These are phyloP conservation scores for Aphelocoma californica DNA, from an alignment of 2,797 vertebrate genomes.

Conservation along the genomic window DNA sequence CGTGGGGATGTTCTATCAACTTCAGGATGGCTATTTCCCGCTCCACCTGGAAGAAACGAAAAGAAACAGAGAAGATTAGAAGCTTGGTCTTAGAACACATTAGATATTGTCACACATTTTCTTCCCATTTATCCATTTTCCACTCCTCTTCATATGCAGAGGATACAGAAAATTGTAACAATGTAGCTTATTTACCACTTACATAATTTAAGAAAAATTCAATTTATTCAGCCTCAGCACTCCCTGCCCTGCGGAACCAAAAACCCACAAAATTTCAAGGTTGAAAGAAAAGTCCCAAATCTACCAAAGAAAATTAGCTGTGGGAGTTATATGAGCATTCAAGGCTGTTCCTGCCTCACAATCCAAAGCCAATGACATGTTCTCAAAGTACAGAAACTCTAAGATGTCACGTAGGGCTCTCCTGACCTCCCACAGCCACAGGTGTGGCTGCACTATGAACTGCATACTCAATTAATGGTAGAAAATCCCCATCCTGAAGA, in stretches of 20 bases:
- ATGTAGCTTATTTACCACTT: background rate
- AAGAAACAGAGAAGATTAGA: conserved; percentile 46
- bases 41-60: conserved; percentile 86
- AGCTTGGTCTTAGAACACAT: background rate
- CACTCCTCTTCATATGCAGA: background rate
- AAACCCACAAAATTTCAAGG: background rate
- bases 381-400: background rate
- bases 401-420: background rate
- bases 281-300: background rate
- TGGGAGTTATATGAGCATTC: background rate
- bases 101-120: background rate
- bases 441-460: background rate
- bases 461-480: background rate
- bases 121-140: background rate
- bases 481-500: background rate
- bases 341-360: background rate
- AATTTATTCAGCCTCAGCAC: background rate
- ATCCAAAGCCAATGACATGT: background rate
- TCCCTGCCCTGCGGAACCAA: background rate
- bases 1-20: conserved; percentile 96
- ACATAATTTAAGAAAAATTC: background rate
- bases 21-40: conserved; percentile 96
- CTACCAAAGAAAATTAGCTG: background rate
- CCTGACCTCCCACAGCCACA: background rate
- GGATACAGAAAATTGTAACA: background rate